phyloP scores from a whole-genome alignment of 2,888 invertebrate species.

The Patella pellucida region DNA sequence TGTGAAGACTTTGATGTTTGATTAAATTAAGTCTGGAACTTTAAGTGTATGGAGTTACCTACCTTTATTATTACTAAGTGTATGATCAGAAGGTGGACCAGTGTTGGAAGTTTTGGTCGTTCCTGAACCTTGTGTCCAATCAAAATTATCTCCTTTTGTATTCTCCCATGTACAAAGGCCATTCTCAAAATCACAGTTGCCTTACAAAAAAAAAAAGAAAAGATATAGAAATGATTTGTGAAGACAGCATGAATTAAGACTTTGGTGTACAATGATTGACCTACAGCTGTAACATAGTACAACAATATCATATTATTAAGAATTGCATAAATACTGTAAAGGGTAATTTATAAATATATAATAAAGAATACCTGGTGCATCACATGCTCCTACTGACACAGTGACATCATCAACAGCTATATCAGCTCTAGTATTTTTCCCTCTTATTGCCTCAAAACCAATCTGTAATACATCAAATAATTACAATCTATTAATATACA shows the following conservation, averaged over 20 bases:
- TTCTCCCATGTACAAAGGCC: constrained; percentile 61
- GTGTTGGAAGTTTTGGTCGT: constrained; percentile 43
- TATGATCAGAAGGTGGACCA: constrained; percentile 60
- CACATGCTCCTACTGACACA: constrained; percentile 50
- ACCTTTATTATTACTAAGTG: constrained; percentile 42
- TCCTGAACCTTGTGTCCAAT: constrained; percentile 54
- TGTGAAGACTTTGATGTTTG: too few relatives aligned
- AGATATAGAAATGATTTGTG: not conserved
- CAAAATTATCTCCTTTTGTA: constrained; percentile 52
- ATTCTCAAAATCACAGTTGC: constrained; percentile 60
- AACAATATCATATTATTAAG: too few relatives aligned
- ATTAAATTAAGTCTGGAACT: too few relatives aligned
- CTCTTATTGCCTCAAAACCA: constrained; percentile 60
- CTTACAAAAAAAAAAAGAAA: constrained; percentile 29
- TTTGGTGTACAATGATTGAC: too few relatives aligned
- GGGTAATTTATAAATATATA: too few relatives aligned
- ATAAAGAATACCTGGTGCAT: constrained; percentile 33
- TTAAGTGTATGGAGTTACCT: not conserved
- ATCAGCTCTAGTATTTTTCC: constrained; percentile 51
- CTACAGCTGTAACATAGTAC: too few relatives aligned
- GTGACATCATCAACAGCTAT: constrained; percentile 64
- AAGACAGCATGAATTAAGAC: too few relatives aligned
- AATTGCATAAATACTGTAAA: too few relatives aligned
- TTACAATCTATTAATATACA: not conserved
- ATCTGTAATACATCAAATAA: constrained; percentile 36